Percentiles rank a stretch among this genome's conserved stretches.
Evolutionary conservation across 2,113 vertebrate genomes (phyloP).

Genomic region (Vombatus ursinus): DNA sequence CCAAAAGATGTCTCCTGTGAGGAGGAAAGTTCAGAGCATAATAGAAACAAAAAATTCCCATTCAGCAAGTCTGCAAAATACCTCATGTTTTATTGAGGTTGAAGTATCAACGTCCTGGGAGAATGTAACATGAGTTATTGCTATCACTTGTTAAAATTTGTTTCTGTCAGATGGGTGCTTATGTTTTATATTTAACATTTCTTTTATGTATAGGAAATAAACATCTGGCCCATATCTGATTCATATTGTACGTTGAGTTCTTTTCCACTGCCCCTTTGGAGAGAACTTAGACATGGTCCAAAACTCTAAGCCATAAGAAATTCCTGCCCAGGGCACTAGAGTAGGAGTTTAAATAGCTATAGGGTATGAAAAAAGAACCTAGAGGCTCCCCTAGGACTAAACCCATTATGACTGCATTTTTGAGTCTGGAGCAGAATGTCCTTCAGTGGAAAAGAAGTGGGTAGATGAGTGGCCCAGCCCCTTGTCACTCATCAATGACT

Average conservation of each 20-base stretch:
- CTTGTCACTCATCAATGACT: neutral
- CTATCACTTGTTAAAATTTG: neutral
- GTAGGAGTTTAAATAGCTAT: neutral
- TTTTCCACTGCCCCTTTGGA: neutral
- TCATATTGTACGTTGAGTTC: neutral
- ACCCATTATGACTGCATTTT: neutral
- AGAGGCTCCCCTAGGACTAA: neutral
- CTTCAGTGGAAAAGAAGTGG: neutral
- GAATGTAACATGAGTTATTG: neutral
- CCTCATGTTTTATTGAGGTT: neutral
- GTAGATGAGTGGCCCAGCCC: neutral
- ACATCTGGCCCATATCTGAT: neutral
- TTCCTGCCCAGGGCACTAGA: neutral
- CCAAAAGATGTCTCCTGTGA: neutral
- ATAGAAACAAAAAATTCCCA: neutral
- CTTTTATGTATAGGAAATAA: neutral
- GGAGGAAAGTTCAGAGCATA: neutral
- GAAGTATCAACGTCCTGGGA: neutral
- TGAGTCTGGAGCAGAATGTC: neutral
- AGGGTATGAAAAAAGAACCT: neutral
- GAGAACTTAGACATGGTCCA: neutral
- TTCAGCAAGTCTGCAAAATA: neutral
- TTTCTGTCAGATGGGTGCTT: neutral
- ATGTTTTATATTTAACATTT: neutral
- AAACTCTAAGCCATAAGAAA: neutral